These are phyloP conservation scores for Xyrauchen texanus DNA, from an alignment of 2,113 vertebrate genomes.

Conservation along the genomic window DNA sequence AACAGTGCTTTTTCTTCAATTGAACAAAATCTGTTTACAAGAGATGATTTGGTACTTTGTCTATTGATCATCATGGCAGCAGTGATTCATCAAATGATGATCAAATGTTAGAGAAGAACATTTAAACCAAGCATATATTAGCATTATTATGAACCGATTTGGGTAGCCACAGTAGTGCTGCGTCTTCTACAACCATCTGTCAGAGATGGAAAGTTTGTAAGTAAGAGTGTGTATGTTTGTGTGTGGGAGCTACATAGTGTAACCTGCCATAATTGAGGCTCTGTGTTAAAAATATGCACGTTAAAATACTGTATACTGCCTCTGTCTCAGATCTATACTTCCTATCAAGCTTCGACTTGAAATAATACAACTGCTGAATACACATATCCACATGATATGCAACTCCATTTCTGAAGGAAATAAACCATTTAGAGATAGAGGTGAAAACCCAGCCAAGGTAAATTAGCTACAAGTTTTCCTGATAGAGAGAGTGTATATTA, in stretches of 20 bases:
- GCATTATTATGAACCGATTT: too few species aligned
- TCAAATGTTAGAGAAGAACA: too few species aligned
- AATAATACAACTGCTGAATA: constrained; percentile 10
- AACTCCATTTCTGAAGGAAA: constrained; percentile 15
- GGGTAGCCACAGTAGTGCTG: too few species aligned
- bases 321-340: constrained; percentile 30
- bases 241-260: constrained; percentile 15
- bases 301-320: constrained; percentile 12
- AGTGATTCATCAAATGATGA: too few species aligned
- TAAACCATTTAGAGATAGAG: not conserved
- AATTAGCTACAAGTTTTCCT: not conserved
- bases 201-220: not conserved
- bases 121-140: too few species aligned
- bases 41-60: too few species aligned
- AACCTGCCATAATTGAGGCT: constrained; percentile 36
- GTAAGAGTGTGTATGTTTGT: not conserved
- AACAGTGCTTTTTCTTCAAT: not conserved
- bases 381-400: constrained; percentile 1
- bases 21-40: too few species aligned
- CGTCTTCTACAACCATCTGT: too few species aligned
- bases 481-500: too few species aligned
- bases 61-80: too few species aligned
- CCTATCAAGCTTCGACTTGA: constrained; percentile 26
- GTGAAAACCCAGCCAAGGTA: not conserved
- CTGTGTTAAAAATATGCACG: not conserved